A percentile compares a stretch with the other conserved stretches of the same genome.
These are phyloP conservation scores for Daphoenositta chrysoptera DNA, from an alignment of 2,113 vertebrate genomes.

Conservation along the genomic window DNA sequence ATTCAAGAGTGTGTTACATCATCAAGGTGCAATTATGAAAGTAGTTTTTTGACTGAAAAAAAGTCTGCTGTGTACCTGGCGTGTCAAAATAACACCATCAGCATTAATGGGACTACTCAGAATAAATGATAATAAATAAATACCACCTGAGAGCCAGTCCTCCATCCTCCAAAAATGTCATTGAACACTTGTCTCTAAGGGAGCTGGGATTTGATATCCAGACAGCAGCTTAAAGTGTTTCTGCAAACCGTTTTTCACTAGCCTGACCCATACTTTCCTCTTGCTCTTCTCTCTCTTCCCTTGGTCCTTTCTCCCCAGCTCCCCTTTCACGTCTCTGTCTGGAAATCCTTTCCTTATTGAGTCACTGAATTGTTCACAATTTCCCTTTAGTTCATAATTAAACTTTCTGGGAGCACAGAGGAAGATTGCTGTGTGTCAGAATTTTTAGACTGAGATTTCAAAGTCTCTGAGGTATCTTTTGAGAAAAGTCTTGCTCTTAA, in stretches of 20 bases:
- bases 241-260: neutral
- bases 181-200: neutral
- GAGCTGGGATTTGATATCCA: neutral
- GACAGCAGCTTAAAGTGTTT: neutral
- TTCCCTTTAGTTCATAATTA: neutral
- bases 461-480: slow-evolving; percentile 2
- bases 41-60: neutral
- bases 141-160: neutral
- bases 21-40: neutral
- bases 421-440: neutral
- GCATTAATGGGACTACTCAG: neutral
- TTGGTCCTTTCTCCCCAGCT: neutral
- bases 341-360: slow-evolving; percentile 30
- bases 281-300: neutral
- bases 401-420: neutral
- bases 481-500: neutral
- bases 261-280: neutral
- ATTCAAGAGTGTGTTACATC: neutral
- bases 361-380: slow-evolving; percentile 5
- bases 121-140: neutral
- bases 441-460: neutral
- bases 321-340: neutral
- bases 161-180: neutral
- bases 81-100: neutral
- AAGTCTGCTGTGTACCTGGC: neutral